phyloP scores from a whole-genome alignment of 2,888 invertebrate species.

The Lathronympha strigana region DNA sequence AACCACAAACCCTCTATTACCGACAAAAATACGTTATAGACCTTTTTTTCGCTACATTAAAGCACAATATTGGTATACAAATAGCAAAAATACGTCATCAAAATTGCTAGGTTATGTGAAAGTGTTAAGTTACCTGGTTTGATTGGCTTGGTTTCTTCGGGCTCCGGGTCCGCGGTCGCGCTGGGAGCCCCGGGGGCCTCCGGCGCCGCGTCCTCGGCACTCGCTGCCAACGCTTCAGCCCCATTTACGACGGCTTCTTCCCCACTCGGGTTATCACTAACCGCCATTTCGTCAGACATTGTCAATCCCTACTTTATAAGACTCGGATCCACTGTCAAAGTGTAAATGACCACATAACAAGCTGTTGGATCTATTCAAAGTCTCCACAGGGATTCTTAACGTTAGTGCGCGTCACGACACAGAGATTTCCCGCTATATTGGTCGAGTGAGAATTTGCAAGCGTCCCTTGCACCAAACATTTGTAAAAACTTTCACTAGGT shows the following conservation, averaged over 20 bases:
- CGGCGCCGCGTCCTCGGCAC: conserved; percentile 54
- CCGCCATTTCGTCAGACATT: conserved; percentile 82
- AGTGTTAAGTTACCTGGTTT: conserved; percentile 61
- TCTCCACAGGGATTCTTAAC: conserved; percentile 66
- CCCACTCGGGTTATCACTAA: conserved; percentile 72
- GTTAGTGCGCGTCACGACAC: conserved; percentile 76
- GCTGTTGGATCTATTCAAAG: conserved; percentile 67
- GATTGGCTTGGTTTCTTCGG: conserved; percentile 50
- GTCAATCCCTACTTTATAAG: conserved; percentile 71
- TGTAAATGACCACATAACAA: conserved; percentile 74
- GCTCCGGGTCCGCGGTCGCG: conserved; percentile 50
- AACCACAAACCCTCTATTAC: background rate
- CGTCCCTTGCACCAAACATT: conserved; percentile 53
- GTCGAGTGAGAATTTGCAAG: conserved; percentile 57
- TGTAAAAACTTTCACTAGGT: conserved; percentile 43
- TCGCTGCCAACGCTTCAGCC: conserved; percentile 58
- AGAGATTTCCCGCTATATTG: conserved; percentile 81
- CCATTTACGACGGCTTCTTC: conserved; percentile 64
- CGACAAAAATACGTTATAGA: background rate
- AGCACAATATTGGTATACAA: conserved; percentile 36
- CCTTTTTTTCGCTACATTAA: background rate
- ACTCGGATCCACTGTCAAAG: conserved; percentile 68
- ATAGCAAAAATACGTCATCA: conserved; percentile 61
- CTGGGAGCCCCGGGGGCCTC: conserved; percentile 50
- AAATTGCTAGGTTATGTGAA: conserved; percentile 71